A percentile compares a stretch with the other conserved stretches of the same genome.
phyloP scores from a whole-genome alignment of 1,140 invertebrate species.

The Calephelis virginiensis region DNA sequence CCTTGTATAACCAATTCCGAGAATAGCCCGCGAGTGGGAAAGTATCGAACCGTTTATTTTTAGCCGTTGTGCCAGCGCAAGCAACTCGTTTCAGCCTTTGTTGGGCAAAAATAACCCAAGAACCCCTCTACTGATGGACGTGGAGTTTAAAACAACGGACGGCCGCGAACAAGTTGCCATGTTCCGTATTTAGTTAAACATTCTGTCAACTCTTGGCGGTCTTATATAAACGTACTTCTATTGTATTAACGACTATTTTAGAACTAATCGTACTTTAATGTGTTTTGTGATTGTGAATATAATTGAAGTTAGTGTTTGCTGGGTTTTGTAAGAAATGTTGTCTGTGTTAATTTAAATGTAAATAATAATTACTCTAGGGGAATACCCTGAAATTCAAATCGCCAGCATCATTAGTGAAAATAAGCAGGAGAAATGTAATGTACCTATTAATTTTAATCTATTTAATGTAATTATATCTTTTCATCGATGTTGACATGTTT shows the following conservation, averaged over 20 bases:
- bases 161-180: conserved; percentile 30
- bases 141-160: conserved; percentile 20
- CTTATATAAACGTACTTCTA: conserved; percentile 18
- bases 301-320: background rate
- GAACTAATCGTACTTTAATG: background rate
- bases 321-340: background rate
- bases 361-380: too few species aligned
- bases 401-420: too few species aligned
- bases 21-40: conserved; percentile 54
- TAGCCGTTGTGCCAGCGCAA: conserved; percentile 38
- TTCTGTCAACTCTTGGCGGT: conserved; percentile 7
- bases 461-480: too few species aligned
- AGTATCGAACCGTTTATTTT: conserved; percentile 54
- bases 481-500: too few species aligned
- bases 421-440: too few species aligned
- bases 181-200: conserved; percentile 27
- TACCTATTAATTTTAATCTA: too few species aligned
- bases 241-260: background rate
- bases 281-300: conserved; percentile 4
- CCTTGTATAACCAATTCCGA: conserved; percentile 54
- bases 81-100: conserved; percentile 56
- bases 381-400: too few species aligned
- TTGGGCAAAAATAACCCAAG: conserved; percentile 49
- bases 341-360: too few species aligned
- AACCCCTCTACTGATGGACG: conserved; percentile 40